phyloP scores from a whole-genome alignment of 1,140 invertebrate genomes.

The Hormaphis cornu region DNA sequence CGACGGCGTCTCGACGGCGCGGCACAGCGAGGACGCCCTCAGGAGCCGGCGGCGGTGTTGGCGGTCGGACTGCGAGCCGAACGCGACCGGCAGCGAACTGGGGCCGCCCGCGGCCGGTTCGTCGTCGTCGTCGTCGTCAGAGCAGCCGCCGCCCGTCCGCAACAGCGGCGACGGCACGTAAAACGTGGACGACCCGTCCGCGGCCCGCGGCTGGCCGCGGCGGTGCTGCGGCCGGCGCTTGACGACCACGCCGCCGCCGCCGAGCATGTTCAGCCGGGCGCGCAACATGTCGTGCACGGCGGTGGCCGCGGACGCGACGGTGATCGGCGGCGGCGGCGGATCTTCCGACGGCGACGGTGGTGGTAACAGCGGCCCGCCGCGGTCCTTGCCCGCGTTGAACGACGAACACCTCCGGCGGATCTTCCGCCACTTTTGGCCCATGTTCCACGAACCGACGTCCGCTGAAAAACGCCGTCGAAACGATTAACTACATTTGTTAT shows the following conservation, averaged over 20 bases:
- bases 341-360: slow-evolving; percentile 42
- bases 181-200: slow-evolving; percentile 46
- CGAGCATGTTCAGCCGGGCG: slow-evolving; percentile 55
- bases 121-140: slow-evolving; percentile 55
- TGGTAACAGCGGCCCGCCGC: slow-evolving; percentile 43
- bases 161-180: slow-evolving; percentile 49
- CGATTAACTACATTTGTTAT: background rate
- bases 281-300: slow-evolving; percentile 49
- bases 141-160: slow-evolving; percentile 38
- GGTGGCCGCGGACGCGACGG: slow-evolving; percentile 38
- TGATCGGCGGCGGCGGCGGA: slow-evolving; percentile 39
- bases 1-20: slow-evolving; percentile 32
- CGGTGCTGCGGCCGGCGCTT: slow-evolving; percentile 53
- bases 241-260: slow-evolving; percentile 52
- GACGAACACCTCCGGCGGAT: slow-evolving; percentile 55
- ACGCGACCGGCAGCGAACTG: slow-evolving; percentile 34
- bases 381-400: slow-evolving; percentile 37
- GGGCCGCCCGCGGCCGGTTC: slow-evolving; percentile 15
- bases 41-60: slow-evolving; percentile 35
- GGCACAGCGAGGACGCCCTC: slow-evolving; percentile 33
- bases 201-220: slow-evolving; percentile 55
- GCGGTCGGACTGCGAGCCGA: slow-evolving; percentile 37
- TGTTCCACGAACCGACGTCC: slow-evolving; percentile 61
- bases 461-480: slow-evolving; percentile 41
- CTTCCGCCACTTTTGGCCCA: slow-evolving; percentile 61